Conservation (phyloP, 2,113 vertebrate species). For the Microcebus jonahi region DNA sequence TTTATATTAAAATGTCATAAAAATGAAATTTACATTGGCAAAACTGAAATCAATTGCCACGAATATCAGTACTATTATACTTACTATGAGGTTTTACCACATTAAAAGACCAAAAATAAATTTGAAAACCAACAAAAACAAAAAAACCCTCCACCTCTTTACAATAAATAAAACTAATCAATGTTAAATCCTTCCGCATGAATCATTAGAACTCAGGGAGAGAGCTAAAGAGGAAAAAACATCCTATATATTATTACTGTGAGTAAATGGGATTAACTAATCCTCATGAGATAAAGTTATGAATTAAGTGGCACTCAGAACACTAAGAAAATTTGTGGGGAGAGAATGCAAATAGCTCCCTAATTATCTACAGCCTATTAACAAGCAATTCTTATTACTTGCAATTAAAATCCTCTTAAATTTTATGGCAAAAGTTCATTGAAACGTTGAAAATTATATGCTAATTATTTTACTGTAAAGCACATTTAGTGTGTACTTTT, state of each 20-base stretch:
- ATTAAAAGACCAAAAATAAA: slow-evolving; percentile 72
- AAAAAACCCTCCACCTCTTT: slow-evolving; percentile 42
- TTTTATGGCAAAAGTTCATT: slow-evolving; percentile 91
- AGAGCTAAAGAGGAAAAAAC: slow-evolving; percentile 76
- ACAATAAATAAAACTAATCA: slow-evolving; percentile 82
- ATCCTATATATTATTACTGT: slow-evolving; percentile 81
- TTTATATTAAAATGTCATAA: slow-evolving; percentile 45
- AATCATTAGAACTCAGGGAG: slow-evolving; percentile 76
- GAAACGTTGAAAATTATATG: slow-evolving; percentile 89
- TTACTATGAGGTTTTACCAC: slow-evolving; percentile 41
- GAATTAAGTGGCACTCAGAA: slow-evolving; percentile 86
- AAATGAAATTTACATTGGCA: slow-evolving; percentile 55
- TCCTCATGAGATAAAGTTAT: slow-evolving; percentile 87
- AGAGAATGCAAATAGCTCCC: slow-evolving; percentile 92
- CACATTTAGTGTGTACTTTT: slow-evolving; percentile 82
- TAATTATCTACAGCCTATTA: slow-evolving; percentile 95
- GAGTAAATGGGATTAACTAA: slow-evolving; percentile 87
- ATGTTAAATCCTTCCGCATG: slow-evolving; percentile 81
- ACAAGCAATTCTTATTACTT: slow-evolving; percentile 92
- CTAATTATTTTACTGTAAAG: slow-evolving; percentile 89
- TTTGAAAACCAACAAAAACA: neutral
- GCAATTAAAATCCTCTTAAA: slow-evolving; percentile 96
- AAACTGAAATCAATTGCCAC: slow-evolving; percentile 68
- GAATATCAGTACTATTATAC: neutral
- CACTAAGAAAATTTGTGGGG: slow-evolving; percentile 87